Percentiles rank a stretch among this genome's conserved stretches.
These are phyloP conservation scores for Drosophila micromelanica DNA, from an alignment of 1,140 invertebrate genomes.

Conservation along the genomic window DNA sequence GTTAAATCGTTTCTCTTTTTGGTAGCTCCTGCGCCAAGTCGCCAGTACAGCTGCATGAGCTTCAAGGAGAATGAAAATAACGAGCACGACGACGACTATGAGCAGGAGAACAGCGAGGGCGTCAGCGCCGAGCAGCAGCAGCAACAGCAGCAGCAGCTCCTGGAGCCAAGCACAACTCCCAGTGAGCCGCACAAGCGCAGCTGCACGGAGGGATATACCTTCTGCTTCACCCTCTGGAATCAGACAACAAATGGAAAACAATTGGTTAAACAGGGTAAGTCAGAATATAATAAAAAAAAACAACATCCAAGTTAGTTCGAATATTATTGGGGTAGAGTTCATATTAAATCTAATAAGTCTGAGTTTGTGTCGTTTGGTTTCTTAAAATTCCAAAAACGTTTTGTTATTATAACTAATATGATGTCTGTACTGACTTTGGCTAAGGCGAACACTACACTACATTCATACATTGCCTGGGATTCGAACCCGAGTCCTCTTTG, in stretches of 20 bases:
- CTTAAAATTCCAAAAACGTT: too few relatives aligned
- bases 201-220: constrained; percentile 70
- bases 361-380: too few relatives aligned
- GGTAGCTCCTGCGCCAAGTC: constrained; percentile 55
- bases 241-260: constrained; percentile 60
- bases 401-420: too few relatives aligned
- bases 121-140: constrained; percentile 33
- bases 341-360: too few relatives aligned
- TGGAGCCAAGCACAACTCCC: constrained; percentile 32
- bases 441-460: too few relatives aligned
- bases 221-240: constrained; percentile 76
- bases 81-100: constrained; percentile 68
- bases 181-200: constrained; percentile 50
- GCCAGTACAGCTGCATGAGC: constrained; percentile 76
- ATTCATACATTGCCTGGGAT: too few relatives aligned
- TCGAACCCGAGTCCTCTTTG: too few relatives aligned
- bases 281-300: too few relatives aligned
- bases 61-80: constrained; percentile 71
- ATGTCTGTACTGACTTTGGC: too few relatives aligned
- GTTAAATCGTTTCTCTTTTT: background rate
- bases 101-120: constrained; percentile 53
- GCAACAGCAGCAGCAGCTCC: constrained; percentile 22
- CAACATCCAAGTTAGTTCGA: too few relatives aligned
- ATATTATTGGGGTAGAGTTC: too few relatives aligned
- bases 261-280: constrained; percentile 73